A percentile compares a stretch with the other conserved stretches of the same genome.
Conservation (phyloP, 2,797 vertebrate species). For the Channa striata region DNA sequence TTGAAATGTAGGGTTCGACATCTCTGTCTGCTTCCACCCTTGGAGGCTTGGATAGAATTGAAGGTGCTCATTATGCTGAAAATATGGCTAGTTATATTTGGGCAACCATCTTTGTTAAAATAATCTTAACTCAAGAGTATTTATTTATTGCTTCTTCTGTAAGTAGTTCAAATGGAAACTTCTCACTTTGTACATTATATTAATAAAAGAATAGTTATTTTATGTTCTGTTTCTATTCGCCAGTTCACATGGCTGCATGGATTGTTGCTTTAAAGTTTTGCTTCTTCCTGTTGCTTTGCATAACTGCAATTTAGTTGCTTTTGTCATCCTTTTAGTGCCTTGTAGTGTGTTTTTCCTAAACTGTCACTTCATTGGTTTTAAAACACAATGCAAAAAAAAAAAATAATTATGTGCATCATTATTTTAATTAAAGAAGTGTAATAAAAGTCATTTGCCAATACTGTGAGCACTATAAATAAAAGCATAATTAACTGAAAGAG, state of each 20-base stretch:
- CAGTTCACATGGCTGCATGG: not conserved
- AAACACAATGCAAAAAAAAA: no score
- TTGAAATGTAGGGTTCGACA: not conserved
- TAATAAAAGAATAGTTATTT: not conserved
- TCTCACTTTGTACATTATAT: not conserved
- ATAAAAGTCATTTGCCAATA: no score
- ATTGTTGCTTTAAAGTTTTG: not conserved
- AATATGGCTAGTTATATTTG: no score
- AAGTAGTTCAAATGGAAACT: not conserved
- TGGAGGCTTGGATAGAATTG: not conserved
- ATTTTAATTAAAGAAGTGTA: no score
- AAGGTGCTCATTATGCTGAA: not conserved
- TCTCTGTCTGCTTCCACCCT: not conserved
- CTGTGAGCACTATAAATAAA: not conserved
- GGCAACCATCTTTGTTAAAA: no score
- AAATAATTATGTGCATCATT: no score
- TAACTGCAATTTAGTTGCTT: constrained; percentile 1
- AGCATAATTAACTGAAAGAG: not conserved
- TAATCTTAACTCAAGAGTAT: no score
- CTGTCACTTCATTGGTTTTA: not conserved
- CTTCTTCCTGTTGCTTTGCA: not conserved
- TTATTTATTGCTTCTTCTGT: no score
- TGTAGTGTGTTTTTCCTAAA: not conserved
- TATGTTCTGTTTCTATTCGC: not conserved
- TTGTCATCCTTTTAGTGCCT: not conserved